Evolutionary conservation across 2,797 vertebrate species (phyloP), one percentile per base, ranked within the genome.

Genomic region (Clarias platycephalus): DNA sequence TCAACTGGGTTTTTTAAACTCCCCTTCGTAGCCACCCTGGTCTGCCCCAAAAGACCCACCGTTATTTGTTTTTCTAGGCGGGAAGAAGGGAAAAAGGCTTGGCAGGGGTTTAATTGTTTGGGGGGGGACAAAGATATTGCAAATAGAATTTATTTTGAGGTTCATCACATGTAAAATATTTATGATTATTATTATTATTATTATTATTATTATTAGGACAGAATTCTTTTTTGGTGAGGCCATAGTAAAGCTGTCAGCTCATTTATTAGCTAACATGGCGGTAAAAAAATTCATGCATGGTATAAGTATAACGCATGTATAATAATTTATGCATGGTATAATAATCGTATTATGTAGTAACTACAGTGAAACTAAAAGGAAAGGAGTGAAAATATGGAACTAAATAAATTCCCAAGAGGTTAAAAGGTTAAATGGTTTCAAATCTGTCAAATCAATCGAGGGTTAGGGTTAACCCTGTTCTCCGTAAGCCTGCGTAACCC

Each of bases 41-140:
- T 81, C 80, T 88, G 90, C 90, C 91, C 89, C 86, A 87, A 86
- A 88, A 90, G 84, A 85, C 83, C 71, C 84, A 76, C 80, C 68
- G 63, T 80, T 88, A 87, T 87, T 90, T 87, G 79, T 90, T 91
- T 90, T 86, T 88, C 72, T 87, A 84, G 78, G 77, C 70, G 78
- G 68, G 85, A 67, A 75, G 68, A 66, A 85, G 85, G 85, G 87
- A 40, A 83, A 86, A 88, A 85, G 86, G 16, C 80, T 86, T 24
- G 18, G 83, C 80, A 70, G 76, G 57, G 82, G 60, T 81, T 81
- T 85, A 72, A 53, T 68, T 83, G 80, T 86, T n/a, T n/a, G 81
- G 83, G 81, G 80, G 49, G 28, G 40, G 37, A 5, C 4, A 67
- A 16, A 28, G 9, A 83, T 64, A 60, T 83, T 88, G 24, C 76